Evolutionary conservation across 2,113 vertebrate genomes (phyloP), one percentile per base, ranked within the genome.

Genomic region (Mobula hypostoma): DNA sequence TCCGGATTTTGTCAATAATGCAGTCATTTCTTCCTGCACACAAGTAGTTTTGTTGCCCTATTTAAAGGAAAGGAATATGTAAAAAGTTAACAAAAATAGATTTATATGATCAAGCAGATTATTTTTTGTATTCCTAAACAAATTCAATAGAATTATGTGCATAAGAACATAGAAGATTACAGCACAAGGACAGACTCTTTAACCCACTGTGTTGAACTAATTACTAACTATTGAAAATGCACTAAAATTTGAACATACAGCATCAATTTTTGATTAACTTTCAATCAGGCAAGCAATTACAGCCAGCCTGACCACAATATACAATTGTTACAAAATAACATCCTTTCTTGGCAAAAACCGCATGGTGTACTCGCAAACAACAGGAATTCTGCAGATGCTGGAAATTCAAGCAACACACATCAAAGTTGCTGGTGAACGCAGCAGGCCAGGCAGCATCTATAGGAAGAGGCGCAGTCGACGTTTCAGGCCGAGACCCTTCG

Each of bases 31-130:
- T 98, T 94, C 99, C 99, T 24, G 99, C 99, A 95, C 99, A 99
- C 95, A 99, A 98, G 97, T 99, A 99, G 97, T 99, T 99, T 97
- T 99, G 99, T 97, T 99, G 99, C 96, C 99, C 99, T 99, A 96
- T 95, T 29, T 96, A 80, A 72, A 96, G 95, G 94, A 96, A 95
- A 7, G 94, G 95, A 95, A 95, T 94, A 0, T 74, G 9, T 27
- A 74, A 93, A 12, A 76, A 14, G 1, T 74, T 56, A 74, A 93
- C 32, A 93, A 93, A 68, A 74, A 56, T 74, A 74, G 6, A 56
- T 48, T 56, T 24, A 9, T 19, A 76, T 0, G 56, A 21, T 29
- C 4, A 74, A 93, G 1, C 5, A 74, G 68, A 74, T 93, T 74
- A 21, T 32, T 5, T 93, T 76, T 93, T 48, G 48, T 21, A 7